Evolutionary conservation across 2,888 invertebrate species (phyloP), one percentile per base, ranked within the genome.

Genomic region (Macaria notata): DNA sequence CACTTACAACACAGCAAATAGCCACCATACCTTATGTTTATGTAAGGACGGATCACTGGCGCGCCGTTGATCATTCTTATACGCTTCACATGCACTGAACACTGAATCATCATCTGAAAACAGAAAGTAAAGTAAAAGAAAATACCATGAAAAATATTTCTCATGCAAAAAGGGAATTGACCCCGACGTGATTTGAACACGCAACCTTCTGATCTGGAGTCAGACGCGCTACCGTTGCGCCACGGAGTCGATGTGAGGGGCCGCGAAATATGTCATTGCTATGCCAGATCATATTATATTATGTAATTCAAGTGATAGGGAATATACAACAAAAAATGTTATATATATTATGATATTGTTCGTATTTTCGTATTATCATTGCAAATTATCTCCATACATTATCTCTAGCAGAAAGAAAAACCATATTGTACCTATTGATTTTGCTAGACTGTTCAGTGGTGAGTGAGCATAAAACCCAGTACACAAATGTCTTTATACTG

Each of bases 131-230:
- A 19, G 19, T 19, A 19, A 19, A 19, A 19, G 19, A 19, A 33
- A 7, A 4, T 7, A n/a, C 4, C n/a, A 31, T n/a, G 8, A 44
- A 19, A 3, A 44, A 29, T 4, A 29, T 3, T 5, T n/a, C 3
- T 8, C 50, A 50, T 3, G 0, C 19, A 62, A 71, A 70, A 71
- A 61, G 46, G 19, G 0, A 0, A 6, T 80, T 96, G 96, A 96
- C 96, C 96, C 96, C 96, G 96, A 96, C 96, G 96, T 96, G 96
- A 96, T 96, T 96, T 95, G 96, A 97, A 97, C 96, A 96, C 96
- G 96, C 96, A 97, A 96, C 96, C 97, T 97, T 97, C 96, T 96
- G 97, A 97, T 96, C 96, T 97, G 97, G 96, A 97, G 96, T 97
- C 96, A 96, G 96, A 96, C 96, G 96, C 97, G 96, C 96, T 97